Evolutionary conservation across 2,113 vertebrate species (phyloP).

Genomic region (Aldabrachelys gigantea): DNA sequence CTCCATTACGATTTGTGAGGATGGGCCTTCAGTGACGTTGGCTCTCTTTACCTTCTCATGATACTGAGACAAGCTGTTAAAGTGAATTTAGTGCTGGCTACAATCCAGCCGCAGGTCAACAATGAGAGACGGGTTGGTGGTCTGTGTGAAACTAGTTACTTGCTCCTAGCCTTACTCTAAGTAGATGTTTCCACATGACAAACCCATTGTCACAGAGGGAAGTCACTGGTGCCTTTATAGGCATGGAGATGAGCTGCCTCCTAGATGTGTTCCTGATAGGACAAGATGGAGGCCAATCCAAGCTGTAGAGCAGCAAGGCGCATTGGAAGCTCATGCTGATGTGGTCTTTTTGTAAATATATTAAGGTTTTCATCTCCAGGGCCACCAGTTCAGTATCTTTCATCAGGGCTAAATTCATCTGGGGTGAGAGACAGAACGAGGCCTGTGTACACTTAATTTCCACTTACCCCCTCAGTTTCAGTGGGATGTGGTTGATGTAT

Average conservation of each 20-base stretch:
- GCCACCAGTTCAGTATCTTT: neutral
- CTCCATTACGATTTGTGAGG: neutral
- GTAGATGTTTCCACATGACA: neutral
- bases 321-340: fast-evolving
- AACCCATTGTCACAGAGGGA: neutral
- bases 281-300: neutral
- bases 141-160: neutral
- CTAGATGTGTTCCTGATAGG: neutral
- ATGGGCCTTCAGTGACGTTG: neutral
- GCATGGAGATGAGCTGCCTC: neutral
- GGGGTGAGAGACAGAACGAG: conserved; percentile 34
- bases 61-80: neutral
- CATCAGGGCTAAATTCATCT: conserved; percentile 1
- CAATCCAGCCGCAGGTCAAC: neutral
- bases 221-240: neutral
- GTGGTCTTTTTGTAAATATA: neutral
- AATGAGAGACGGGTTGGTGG: neutral
- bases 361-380: neutral
- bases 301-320: neutral
- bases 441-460: neutral
- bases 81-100: neutral
- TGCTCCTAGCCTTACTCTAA: neutral
- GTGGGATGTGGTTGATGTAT: neutral
- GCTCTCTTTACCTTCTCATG: neutral
- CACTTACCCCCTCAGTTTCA: fast-evolving